Percentiles rank a stretch among this genome's conserved stretches.
These are phyloP conservation scores for Caenorhabditis brenneri DNA, from an alignment of 1,140 invertebrate species.

Conservation along the genomic window DNA sequence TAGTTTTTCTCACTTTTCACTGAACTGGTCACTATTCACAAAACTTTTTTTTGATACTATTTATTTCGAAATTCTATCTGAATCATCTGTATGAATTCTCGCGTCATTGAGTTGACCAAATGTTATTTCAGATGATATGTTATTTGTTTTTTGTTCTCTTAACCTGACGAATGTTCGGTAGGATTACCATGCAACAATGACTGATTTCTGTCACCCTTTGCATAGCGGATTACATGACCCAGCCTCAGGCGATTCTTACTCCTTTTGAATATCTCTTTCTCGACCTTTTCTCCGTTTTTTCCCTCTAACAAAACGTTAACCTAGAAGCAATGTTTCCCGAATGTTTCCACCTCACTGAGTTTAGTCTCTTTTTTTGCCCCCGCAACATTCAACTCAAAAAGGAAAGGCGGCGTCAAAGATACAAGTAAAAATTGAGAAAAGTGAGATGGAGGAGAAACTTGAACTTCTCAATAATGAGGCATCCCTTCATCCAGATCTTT, in stretches of 20 bases:
- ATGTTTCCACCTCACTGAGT: slow-evolving; percentile 25
- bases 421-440: background rate
- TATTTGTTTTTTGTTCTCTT: background rate
- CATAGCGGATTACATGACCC: slow-evolving; percentile 10
- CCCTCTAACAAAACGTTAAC: background rate
- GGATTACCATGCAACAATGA: slow-evolving; percentile 23
- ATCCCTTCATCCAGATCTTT: background rate
- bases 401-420: background rate
- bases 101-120: background rate
- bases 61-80: slow-evolving; percentile 3
- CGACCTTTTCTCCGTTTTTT: background rate
- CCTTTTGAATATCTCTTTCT: background rate
- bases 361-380: background rate
- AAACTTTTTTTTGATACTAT: background rate
- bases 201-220: background rate
- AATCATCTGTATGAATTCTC: background rate
- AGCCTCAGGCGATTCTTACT: background rate
- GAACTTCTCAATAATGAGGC: slow-evolving; percentile 23
- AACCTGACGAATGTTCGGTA: background rate
- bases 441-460: background rate
- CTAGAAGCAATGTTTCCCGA: slow-evolving; percentile 27
- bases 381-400: background rate
- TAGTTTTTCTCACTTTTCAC: background rate
- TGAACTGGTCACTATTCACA: background rate
- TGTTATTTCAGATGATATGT: background rate